Evolutionary conservation across 2,113 vertebrate genomes (phyloP).

Genomic region (Calidris pugnax): DNA sequence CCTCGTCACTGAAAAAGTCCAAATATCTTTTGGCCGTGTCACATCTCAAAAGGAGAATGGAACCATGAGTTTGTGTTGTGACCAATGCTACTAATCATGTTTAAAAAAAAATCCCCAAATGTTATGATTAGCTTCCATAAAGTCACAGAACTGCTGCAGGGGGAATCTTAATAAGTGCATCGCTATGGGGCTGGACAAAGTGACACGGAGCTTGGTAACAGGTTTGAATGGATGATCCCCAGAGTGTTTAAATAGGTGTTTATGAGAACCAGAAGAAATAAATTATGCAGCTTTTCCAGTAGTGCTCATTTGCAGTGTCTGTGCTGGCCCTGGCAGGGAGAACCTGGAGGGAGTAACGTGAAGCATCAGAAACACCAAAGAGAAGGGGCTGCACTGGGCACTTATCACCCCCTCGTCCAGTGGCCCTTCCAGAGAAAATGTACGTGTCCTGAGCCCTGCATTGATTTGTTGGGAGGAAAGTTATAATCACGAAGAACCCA

Average conservation of each 20-base stretch:
- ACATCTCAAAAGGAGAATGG: not conserved
- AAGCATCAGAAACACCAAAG: not conserved
- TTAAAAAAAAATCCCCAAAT: not conserved
- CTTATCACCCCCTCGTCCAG: not conserved
- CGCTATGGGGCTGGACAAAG: rapidly evolving
- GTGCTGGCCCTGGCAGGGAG: not conserved
- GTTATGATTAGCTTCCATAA: not conserved
- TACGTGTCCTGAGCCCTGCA: not conserved
- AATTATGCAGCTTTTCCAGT: not conserved
- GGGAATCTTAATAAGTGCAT: not conserved
- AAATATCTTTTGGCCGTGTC: no score
- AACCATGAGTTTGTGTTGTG: not conserved
- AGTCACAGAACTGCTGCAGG: not conserved
- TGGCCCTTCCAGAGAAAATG: not conserved
- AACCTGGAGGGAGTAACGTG: not conserved
- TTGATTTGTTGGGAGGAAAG: not conserved
- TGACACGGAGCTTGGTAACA: not conserved
- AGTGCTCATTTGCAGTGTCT: not conserved
- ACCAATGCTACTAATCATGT: not conserved
- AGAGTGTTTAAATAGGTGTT: not conserved
- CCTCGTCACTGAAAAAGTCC: not conserved
- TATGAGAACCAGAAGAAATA: not conserved
- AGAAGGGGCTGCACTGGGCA: not conserved
- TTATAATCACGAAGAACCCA: not conserved
- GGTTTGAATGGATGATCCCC: not conserved